phyloP scores from a whole-genome alignment of 2,113 vertebrate species.

The Hydropotes inermis region DNA sequence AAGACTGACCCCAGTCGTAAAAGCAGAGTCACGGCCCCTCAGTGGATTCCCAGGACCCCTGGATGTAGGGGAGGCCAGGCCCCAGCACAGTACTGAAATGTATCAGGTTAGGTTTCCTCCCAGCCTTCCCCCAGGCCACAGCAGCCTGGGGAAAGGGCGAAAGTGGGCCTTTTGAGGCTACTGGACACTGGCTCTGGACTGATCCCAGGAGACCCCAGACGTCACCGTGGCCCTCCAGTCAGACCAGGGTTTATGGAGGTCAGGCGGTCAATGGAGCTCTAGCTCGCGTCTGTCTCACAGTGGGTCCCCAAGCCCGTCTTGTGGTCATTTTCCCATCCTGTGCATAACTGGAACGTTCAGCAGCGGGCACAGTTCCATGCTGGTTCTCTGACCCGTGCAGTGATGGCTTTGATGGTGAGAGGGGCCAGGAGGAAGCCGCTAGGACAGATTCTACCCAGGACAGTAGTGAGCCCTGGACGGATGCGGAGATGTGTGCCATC shows the following conservation, averaged over 20 bases:
- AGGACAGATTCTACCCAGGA: neutral
- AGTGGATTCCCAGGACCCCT: neutral
- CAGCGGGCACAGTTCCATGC: neutral
- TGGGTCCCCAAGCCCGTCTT: neutral
- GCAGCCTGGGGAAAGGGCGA: neutral
- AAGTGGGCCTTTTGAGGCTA: neutral
- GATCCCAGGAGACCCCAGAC: no score
- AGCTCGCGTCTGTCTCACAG: neutral
- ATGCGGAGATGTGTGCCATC: accelerated
- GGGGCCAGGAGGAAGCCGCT: neutral
- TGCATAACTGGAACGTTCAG: neutral
- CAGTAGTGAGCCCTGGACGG: neutral
- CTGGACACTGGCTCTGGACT: neutral
- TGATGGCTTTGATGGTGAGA: accelerated
- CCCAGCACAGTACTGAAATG: neutral
- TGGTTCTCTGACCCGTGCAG: neutral
- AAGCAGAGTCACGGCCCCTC: neutral
- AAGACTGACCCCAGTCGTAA: neutral
- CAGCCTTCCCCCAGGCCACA: neutral
- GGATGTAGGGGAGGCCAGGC: neutral
- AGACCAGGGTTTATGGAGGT: neutral
- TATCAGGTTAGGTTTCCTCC: neutral
- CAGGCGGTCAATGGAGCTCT: no score
- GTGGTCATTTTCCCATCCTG: neutral
- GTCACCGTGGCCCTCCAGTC: neutral